Evolutionary conservation across 2,797 vertebrate species (phyloP), one percentile per base, ranked within the genome.

Genomic region (Diplodus sargus): DNA sequence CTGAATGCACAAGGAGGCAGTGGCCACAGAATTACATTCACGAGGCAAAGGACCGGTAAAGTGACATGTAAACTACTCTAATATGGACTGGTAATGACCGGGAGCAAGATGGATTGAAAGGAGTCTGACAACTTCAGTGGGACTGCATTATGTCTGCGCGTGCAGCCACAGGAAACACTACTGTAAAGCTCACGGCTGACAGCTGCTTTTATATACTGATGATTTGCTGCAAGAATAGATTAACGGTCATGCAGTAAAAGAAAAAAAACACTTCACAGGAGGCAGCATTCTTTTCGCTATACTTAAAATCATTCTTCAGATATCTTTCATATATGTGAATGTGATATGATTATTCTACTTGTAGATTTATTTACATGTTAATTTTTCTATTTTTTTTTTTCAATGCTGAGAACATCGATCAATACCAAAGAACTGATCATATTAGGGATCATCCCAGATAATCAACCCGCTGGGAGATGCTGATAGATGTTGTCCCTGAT

Each of bases 21-120:
- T 70, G 79, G 91, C 83, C 89, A 83, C 87, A 88, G 85, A 91
- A 92, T 92, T 90, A 92, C 89, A 93, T 92, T 92, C 89, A 93
- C 83, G 22, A 86, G 87, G 89, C 86, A 86, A 88, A 89, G 91
- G 85, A 86, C 79, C 63, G 30, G 85, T 92, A 92, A 95, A 94
- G 90, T 94, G 94, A 93, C 91, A 93, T 94, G 93, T 93, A 94
- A 94, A 94, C 91, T 93, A 92, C 93, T 92, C 83, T 91, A 87
- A 91, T 94, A 92, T 94, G 89, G 91, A 90, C 92, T 93, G 82
- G 88, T 94, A 93, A 94, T 93, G 92, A 93, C 91, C 72, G 79
- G 69, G 74, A 89, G 79, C 78, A 88, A 93, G 91, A 94, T 89
- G 87, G 88, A 93, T 93, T 71, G 84, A 88, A 85, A 88, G 67